These are phyloP conservation scores for Nephila pilipes DNA, from an alignment of 1,140 invertebrate genomes.

Conservation along the genomic window DNA sequence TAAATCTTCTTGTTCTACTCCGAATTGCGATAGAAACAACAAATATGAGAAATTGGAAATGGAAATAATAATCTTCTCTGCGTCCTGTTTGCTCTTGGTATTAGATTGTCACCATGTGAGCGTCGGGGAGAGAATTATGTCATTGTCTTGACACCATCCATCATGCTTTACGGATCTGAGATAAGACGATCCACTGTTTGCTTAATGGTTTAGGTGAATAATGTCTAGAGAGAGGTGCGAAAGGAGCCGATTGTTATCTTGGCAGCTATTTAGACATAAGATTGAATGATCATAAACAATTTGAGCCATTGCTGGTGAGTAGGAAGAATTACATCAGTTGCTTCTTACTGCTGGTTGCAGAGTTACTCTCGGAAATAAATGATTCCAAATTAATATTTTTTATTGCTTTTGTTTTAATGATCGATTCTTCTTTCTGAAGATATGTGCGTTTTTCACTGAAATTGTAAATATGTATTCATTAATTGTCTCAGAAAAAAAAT, in stretches of 20 bases:
- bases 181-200: background rate
- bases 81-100: background rate
- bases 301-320: background rate
- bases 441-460: no score
- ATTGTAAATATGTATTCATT: no score
- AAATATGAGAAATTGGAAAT: background rate
- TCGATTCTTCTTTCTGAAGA: no score
- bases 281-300: background rate
- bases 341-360: background rate
- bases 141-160: conserved; percentile 24
- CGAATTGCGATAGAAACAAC: background rate
- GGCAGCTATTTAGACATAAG: background rate
- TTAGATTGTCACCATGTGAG: background rate
- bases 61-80: background rate
- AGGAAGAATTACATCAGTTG: background rate
- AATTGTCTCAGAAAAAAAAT: no score
- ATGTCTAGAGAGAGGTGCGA: background rate
- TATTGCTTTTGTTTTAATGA: no score
- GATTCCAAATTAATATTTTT: no score
- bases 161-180: conserved; percentile 26
- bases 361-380: no score
- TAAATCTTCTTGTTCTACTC: background rate
- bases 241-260: conserved; percentile 5
- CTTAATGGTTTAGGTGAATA: background rate
- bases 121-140: background rate